Evolutionary conservation across 92 coral and sea anemone genomes (phyloP), one percentile per base, ranked within the genome.

Genomic region (Heteractis magnifica): DNA sequence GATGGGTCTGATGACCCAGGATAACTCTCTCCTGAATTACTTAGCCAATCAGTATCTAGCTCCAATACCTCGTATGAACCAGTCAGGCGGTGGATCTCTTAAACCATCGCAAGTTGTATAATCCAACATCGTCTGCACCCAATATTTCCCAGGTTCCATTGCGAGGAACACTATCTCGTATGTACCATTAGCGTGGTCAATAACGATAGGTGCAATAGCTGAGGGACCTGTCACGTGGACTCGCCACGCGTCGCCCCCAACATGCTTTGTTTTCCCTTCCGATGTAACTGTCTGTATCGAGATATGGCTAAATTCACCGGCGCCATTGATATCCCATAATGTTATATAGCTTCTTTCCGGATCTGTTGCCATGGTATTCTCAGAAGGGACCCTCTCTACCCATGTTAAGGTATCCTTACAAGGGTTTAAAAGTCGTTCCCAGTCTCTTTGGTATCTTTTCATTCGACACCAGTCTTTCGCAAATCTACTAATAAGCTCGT

Each of bases 241-340:
- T 71, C 95, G 82, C 95, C 95, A 92, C 5, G 95, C 73, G 26
- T 92, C 95, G 3, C 95, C 95, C 10, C 95, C 95, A 21, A 84
- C 77, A 8, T 58, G 60, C 60, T 92, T 92, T 18, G 77, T 51
- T 18, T 56, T 77, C 5, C 95, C 91, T 51, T 77, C 85, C 16
- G 55, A 48, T 26, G 95, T 89, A 16, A 86, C 91, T 10, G 93
- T 83, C 81, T 90, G 93, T 73, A 92, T 92, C 34, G 79, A 77
- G 64, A 92, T 82, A 8, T 84, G 87, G 76, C 95, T 92, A 71
- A 83, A 92, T 71, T 90, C 79, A 18, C 93, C 89, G 6, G 82
- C 95, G 9, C 90, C 89, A 10, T 80, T 85, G 44, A 92, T 84
- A 21, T 92, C 91, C 93, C 93, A 90, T n/a, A 90, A 51, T 18